phyloP scores from a whole-genome alignment of 2,113 vertebrate species.

The Trochalopteron elliotii region DNA sequence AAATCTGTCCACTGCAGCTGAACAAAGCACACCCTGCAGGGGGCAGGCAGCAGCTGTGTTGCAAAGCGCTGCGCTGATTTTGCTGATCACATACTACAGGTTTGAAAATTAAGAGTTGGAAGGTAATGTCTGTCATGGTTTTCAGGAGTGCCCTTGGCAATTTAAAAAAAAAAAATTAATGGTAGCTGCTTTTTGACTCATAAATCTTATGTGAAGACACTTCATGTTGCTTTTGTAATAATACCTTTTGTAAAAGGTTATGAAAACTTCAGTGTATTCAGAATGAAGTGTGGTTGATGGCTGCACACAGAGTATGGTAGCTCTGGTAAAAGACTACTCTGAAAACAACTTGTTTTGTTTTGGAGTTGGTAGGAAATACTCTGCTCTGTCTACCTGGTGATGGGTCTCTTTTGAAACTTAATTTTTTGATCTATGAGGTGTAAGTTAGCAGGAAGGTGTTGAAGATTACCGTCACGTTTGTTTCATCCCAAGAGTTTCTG shows the following conservation, averaged over 20 bases:
- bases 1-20: neutral
- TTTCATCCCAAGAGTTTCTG: neutral
- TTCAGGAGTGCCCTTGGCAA: neutral
- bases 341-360: neutral
- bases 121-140: neutral
- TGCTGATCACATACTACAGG: neutral
- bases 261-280: neutral
- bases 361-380: neutral
- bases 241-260: neutral
- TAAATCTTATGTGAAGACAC: neutral
- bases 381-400: neutral
- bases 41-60: neutral
- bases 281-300: neutral
- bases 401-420: neutral
- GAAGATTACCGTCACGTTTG: neutral
- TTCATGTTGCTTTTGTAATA: neutral
- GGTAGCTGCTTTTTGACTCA: neutral
- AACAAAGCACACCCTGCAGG: conserved; percentile 5
- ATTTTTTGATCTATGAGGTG: neutral
- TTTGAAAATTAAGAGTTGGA: neutral
- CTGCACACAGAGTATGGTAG: neutral
- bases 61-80: neutral
- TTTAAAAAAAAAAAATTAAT: neutral
- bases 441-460: neutral
- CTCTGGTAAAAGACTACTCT: neutral